A percentile compares a stretch with the other conserved stretches of the same genome.
phyloP scores from a whole-genome alignment of 1,140 invertebrate species.

The Zaprionus ghesquierei region DNA sequence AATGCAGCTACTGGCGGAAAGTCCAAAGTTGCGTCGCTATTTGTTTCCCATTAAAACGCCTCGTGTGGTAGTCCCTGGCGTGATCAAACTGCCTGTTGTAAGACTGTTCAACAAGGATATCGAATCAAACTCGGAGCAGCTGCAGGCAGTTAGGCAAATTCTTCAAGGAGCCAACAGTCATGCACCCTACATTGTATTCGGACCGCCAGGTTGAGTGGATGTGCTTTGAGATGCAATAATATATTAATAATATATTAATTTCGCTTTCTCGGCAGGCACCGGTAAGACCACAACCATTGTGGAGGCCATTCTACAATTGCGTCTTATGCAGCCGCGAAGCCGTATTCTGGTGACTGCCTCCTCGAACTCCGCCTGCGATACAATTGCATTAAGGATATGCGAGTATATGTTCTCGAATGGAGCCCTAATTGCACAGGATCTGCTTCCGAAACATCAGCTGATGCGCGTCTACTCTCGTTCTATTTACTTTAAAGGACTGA shows the following conservation, averaged over 20 bases:
- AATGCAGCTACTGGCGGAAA: conserved; percentile 48
- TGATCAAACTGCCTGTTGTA: background rate
- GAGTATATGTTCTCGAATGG: conserved; percentile 73
- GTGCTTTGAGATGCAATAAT: background rate
- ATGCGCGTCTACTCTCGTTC: conserved; percentile 63
- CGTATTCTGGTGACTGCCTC: conserved; percentile 88
- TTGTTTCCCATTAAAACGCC: conserved; percentile 40
- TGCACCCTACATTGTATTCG: conserved; percentile 71
- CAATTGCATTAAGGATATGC: conserved; percentile 85
- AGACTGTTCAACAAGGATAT: conserved; percentile 53
- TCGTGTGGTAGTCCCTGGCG: background rate
- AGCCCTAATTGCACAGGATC: conserved; percentile 20
- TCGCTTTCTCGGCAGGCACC: conserved; percentile 83
- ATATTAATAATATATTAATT: background rate
- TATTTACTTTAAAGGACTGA: conserved; percentile 65
- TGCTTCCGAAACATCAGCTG: conserved; percentile 29
- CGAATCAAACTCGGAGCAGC: conserved; percentile 54
- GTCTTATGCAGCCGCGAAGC: conserved; percentile 78
- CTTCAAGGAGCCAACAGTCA: conserved; percentile 51
- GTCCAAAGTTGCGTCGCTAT: conserved; percentile 48
- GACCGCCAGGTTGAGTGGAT: conserved; percentile 63
- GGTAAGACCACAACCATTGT: conserved; percentile 91
- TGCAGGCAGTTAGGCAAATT: conserved; percentile 64
- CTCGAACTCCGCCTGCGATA: conserved; percentile 91
- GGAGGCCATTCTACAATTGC: conserved; percentile 86